phyloP scores from a whole-genome alignment of 2,113 vertebrate species.

The Apaloderma vittatum region DNA sequence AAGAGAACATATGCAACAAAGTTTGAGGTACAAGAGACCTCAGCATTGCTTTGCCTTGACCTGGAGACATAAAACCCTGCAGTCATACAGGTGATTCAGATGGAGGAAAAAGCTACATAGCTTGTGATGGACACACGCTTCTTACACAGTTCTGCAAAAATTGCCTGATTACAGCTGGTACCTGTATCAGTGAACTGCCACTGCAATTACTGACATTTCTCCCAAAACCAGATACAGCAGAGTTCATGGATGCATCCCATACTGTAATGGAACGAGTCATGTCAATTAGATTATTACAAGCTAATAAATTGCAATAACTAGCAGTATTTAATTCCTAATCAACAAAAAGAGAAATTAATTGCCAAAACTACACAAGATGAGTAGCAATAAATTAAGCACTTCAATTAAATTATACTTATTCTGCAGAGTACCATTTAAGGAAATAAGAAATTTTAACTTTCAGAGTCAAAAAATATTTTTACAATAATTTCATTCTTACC shows the following conservation, averaged over 20 bases:
- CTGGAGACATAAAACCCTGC: background rate
- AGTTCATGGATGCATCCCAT: background rate
- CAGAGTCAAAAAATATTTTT: background rate
- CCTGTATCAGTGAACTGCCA: background rate
- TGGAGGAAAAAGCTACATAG: background rate
- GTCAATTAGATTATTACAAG: background rate
- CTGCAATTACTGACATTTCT: background rate
- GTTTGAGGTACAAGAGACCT: background rate
- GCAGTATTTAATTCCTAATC: background rate
- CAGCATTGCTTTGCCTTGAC: background rate
- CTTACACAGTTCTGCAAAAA: background rate
- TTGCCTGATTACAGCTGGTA: background rate
- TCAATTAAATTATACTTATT: background rate
- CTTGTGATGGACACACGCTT: background rate
- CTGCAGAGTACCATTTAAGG: background rate
- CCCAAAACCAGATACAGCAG: background rate
- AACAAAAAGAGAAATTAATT: background rate
- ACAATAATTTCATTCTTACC: background rate
- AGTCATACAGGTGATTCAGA: background rate
- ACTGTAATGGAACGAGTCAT: background rate
- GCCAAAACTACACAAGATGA: background rate
- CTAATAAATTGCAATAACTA: background rate
- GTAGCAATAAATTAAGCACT: background rate
- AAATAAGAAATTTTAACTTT: background rate
- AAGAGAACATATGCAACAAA: background rate